Base-by-base conservation (phyloP, 1,140 invertebrate genomes). In the Drosophila tani region DNA sequence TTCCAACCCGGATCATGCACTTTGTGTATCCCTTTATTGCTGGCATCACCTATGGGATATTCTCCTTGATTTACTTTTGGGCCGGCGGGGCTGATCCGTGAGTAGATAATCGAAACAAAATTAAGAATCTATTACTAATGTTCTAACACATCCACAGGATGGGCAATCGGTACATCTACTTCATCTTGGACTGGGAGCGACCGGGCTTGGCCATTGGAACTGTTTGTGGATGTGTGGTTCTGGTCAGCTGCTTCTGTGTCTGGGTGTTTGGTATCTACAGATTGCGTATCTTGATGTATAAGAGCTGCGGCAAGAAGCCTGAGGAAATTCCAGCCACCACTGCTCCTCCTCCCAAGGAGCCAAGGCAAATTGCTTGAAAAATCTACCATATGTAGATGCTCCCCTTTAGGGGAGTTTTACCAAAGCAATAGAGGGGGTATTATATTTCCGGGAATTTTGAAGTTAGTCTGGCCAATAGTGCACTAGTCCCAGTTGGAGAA, bases 61-160 rank as follows among this genome's bases (percentile, higher is more conserved):
- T 97, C 87, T 95, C 94, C 2, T 73, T 96, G 0, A 93, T 96
- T 29, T 97, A 97, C 91, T 97, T 95, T 83, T 75, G 91, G 6
- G 93, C 94, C 27, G 97, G 96, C 17, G 97, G 96, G 27, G 93
- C 93, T 0, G 95, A 95, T 78, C 94, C 92, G 94, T 95, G 93
- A 81, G 93, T 75, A 53, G 2, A 65, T 4, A 11, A 2, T 0
- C 8, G 2, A 5, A 11, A n/a, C 6, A 40, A 24, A 15, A 3
- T 5, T n/a, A 19, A 29, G 15, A 17, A 1, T 38, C 14, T 21
- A 3, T 21, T 3, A 7, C 1, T 1, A 32, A 35, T 14, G 5
- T 51, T 49, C 29, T 53, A 0, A 2, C 0, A 32, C 5, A 38
- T 40, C 45, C 17, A 0, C 47, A 83, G 80, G 27, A 35, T 45